phyloP scores from a whole-genome alignment of 1,140 invertebrate species.

The Hycleus cichorii region DNA sequence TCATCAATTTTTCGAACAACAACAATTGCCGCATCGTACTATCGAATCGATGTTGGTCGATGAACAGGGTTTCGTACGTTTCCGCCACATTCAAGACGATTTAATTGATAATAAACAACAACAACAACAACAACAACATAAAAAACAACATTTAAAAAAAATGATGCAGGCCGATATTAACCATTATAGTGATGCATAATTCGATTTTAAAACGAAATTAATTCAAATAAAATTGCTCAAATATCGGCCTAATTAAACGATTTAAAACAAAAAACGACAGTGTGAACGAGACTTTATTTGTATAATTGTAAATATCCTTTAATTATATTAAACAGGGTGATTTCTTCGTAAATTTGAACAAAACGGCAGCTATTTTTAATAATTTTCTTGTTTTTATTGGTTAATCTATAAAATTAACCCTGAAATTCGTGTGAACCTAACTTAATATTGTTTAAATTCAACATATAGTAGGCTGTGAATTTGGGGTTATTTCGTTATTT shows the following conservation, averaged over 20 bases:
- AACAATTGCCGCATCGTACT: constrained; percentile 20
- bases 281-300: not conserved
- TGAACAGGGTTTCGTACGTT: constrained; percentile 77
- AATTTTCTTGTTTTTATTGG: too few species aligned
- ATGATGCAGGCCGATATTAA: constrained; percentile 24
- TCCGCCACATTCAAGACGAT: constrained; percentile 47
- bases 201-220: not conserved
- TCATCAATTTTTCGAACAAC: constrained; percentile 27
- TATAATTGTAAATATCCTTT: not conserved
- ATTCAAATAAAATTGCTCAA: not conserved
- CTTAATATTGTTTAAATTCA: too few species aligned
- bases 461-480: too few species aligned
- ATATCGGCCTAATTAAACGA: not conserved
- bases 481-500: too few species aligned
- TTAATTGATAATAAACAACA: not conserved
- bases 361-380: not conserved
- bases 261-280: not conserved
- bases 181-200: constrained; percentile 37
- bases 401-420: too few species aligned
- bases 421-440: too few species aligned
- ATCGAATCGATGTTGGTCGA: constrained; percentile 62
- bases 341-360: not conserved
- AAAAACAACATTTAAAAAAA: not conserved
- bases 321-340: not conserved
- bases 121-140: not conserved